Evolutionary conservation across 2,888 invertebrate species (phyloP).

Genomic region (Kuschelorhynchus macadamiae): DNA sequence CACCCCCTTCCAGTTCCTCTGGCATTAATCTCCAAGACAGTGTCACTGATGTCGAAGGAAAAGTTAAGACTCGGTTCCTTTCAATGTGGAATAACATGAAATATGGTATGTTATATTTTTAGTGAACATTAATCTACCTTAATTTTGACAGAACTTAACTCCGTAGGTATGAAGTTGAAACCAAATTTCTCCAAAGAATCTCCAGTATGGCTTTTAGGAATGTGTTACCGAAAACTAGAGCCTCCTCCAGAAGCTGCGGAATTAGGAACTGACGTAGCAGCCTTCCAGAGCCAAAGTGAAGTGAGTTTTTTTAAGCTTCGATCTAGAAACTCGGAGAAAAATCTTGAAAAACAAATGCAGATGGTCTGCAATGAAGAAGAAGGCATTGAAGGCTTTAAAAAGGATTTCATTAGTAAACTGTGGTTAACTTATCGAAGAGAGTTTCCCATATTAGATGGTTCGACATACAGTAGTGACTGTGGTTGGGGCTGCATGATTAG

Average conservation of each 20-base stretch:
- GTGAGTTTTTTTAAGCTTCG: constrained; percentile 53
- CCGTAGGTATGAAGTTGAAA: constrained; percentile 74
- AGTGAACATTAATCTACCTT: constrained; percentile 5
- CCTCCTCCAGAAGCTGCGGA: constrained; percentile 70
- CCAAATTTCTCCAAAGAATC: constrained; percentile 87
- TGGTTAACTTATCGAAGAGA: constrained; percentile 93
- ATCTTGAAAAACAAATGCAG: constrained; percentile 32
- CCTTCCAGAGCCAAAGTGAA: constrained; percentile 73
- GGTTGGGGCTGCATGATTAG: constrained; percentile 95
- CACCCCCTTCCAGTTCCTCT: constrained; percentile 56
- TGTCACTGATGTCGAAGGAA: constrained; percentile 76
- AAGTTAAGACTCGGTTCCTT: constrained; percentile 85
- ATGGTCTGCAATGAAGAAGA: constrained; percentile 60
- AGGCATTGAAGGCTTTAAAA: constrained; percentile 87
- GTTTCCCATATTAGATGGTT: constrained; percentile 85
- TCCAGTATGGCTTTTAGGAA: constrained; percentile 88
- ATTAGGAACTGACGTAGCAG: constrained; percentile 75
- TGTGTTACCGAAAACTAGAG: constrained; percentile 80
- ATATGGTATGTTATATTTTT: constrained; percentile 74
- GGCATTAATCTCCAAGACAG: constrained; percentile 62
- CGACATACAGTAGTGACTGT: constrained; percentile 89
- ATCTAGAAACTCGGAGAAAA: constrained; percentile 18
- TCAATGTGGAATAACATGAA: constrained; percentile 95
- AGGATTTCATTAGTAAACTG: constrained; percentile 85
- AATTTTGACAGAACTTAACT: constrained; percentile 41